Conservation (phyloP, 2,888 invertebrate genomes). For the Melipona bicolor region DNA sequence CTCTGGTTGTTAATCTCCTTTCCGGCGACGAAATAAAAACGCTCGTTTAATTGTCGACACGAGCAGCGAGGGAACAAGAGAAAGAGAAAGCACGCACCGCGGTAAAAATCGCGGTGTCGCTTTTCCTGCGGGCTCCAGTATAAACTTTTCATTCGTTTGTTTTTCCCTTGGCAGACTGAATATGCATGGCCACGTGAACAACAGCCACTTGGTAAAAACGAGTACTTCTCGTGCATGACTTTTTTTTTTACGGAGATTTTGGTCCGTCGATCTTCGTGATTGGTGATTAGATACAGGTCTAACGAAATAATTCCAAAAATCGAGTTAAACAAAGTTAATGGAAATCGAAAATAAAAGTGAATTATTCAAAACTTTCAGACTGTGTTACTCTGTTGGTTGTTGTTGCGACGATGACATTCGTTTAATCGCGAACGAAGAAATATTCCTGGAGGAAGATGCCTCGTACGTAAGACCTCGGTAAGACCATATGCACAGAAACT, state of each 20-base stretch:
- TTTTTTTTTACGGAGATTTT: conserved; percentile 4
- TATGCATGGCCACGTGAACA: conserved; percentile 46
- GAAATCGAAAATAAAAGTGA: background rate
- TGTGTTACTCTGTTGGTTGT: background rate
- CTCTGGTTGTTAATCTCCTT: conserved; percentile 28
- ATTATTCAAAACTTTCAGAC: background rate
- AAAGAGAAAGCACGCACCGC: background rate
- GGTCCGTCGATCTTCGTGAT: background rate
- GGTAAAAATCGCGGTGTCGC: conserved; percentile 41
- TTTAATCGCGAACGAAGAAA: background rate
- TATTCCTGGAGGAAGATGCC: too few relatives aligned
- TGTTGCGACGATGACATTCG: background rate
- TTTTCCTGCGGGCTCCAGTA: background rate
- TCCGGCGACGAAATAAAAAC: conserved; percentile 45
- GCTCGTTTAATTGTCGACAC: conserved; percentile 47
- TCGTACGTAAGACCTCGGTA: too few relatives aligned
- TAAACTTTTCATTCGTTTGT: conserved; percentile 40
- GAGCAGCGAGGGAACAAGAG: background rate
- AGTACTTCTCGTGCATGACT: background rate
- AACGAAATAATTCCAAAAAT: background rate
- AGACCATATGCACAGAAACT: too few relatives aligned
- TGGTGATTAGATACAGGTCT: background rate
- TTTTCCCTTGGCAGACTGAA: conserved; percentile 35
- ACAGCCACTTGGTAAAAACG: conserved; percentile 31
- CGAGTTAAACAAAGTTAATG: background rate